A percentile compares a stretch with the other conserved stretches of the same genome.
Conservation (phyloP, 2,888 invertebrate genomes). For the Sturmia bella region DNA sequence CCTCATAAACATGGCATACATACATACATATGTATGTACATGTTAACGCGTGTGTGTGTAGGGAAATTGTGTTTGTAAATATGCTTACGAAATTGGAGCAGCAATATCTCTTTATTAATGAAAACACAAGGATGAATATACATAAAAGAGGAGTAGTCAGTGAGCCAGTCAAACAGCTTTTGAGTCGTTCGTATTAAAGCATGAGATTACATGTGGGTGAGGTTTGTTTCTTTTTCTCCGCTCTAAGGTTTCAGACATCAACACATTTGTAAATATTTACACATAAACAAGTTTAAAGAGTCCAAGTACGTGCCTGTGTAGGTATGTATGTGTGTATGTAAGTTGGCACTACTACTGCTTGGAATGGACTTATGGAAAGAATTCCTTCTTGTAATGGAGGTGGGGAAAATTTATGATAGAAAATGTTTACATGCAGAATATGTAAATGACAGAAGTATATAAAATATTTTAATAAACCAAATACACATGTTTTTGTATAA, state of each 20-base stretch:
- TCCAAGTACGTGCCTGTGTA: too few relatives aligned
- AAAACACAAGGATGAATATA: slow-evolving; percentile 23
- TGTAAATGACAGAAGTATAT: too few relatives aligned
- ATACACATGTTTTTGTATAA: too few relatives aligned
- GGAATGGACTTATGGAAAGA: too few relatives aligned
- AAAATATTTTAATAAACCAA: too few relatives aligned
- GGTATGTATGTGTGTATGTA: too few relatives aligned
- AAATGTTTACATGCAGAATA: too few relatives aligned
- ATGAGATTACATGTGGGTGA: slow-evolving; percentile 24
- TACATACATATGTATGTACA: too few relatives aligned
- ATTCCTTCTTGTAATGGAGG: too few relatives aligned
- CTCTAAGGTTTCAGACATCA: not conserved
- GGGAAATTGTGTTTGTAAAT: slow-evolving; percentile 27
- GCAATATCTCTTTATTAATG: slow-evolving; percentile 32
- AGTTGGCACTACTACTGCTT: too few relatives aligned
- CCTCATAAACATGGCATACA: too few relatives aligned
- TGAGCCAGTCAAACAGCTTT: slow-evolving; percentile 6
- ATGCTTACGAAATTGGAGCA: slow-evolving; percentile 48
- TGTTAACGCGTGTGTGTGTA: not conserved
- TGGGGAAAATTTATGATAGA: too few relatives aligned
- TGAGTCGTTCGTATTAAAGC: slow-evolving; percentile 14
- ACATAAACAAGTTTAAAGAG: not conserved
- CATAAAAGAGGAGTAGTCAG: slow-evolving; percentile 1
- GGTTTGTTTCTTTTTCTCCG: not conserved
- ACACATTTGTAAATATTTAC: not conserved